Evolutionary conservation across 1,140 invertebrate genomes (phyloP).

Genomic region (Mizuhopecten yessoensis): DNA sequence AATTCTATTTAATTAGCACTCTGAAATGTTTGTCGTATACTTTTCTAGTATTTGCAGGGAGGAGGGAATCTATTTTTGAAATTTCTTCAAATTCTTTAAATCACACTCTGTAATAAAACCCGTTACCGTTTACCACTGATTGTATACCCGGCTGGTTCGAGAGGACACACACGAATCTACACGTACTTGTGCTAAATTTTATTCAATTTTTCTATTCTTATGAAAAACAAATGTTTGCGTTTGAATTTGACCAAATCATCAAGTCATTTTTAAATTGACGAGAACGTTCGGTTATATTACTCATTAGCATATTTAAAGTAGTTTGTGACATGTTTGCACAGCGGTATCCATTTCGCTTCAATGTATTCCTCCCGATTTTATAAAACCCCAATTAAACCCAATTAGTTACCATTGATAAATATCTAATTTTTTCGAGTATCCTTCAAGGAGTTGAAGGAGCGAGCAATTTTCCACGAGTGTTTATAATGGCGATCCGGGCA

Average conservation of each 20-base stretch:
- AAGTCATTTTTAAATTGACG: not conserved
- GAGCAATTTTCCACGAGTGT: not conserved
- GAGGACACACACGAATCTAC: not conserved
- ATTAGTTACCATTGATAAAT: constrained; percentile 29
- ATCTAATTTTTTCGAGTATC: constrained; percentile 29
- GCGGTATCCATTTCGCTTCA: not conserved
- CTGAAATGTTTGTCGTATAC: not conserved
- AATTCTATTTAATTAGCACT: not conserved
- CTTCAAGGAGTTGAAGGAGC: not conserved
- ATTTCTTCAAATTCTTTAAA: not conserved
- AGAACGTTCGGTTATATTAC: not conserved
- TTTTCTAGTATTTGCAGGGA: constrained; percentile 1
- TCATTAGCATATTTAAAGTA: constrained; percentile 29
- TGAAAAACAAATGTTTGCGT: constrained; percentile 18
- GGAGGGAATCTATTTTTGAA: not conserved
- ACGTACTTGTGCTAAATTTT: not conserved
- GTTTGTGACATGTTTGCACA: not conserved
- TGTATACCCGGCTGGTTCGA: not conserved
- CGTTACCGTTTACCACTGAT: not conserved
- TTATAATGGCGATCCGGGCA: not conserved
- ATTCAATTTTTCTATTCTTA: not conserved
- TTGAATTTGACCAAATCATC: constrained; percentile 34
- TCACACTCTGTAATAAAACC: not conserved
- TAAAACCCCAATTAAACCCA: not conserved
- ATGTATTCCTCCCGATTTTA: not conserved